Conservation (phyloP, 1,140 invertebrate species). For the Neoseiulus cucumeris region DNA sequence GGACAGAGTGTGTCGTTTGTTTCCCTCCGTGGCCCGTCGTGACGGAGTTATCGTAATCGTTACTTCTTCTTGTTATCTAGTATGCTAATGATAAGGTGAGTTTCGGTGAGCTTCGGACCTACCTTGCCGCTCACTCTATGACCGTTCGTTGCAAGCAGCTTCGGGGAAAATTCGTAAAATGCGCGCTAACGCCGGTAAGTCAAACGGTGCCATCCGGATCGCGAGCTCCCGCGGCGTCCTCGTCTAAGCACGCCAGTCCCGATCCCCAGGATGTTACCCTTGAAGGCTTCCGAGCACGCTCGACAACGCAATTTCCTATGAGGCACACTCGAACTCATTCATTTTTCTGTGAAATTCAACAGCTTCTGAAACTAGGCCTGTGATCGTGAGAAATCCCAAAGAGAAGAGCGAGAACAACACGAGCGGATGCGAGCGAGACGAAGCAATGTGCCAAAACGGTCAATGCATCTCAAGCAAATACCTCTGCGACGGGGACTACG, state of each 20-base stretch:
- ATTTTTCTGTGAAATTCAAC: no score
- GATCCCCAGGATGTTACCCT: no score
- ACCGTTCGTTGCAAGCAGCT: background rate
- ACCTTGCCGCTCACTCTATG: background rate
- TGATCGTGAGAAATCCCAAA: no score
- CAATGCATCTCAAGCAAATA: constrained; percentile 60
- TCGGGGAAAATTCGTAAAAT: background rate
- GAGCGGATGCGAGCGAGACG: constrained; percentile 42
- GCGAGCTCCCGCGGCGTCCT: background rate
- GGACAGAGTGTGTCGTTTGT: no score
- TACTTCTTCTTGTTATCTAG: no score
- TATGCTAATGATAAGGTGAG: no score
- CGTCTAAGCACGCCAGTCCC: background rate
- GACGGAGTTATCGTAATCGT: no score
- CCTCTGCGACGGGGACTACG: constrained; percentile 56
- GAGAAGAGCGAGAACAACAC: background rate
- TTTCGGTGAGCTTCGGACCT: background rate
- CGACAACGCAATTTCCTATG: no score
- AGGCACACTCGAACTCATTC: no score
- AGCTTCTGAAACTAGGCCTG: no score
- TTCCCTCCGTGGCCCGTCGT: no score
- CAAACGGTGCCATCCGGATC: background rate
- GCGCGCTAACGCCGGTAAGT: background rate
- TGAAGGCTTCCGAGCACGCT: no score
- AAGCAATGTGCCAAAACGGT: constrained; percentile 75